phyloP scores from a whole-genome alignment of 2,113 vertebrate genomes.

The Cyprinus carpio region DNA sequence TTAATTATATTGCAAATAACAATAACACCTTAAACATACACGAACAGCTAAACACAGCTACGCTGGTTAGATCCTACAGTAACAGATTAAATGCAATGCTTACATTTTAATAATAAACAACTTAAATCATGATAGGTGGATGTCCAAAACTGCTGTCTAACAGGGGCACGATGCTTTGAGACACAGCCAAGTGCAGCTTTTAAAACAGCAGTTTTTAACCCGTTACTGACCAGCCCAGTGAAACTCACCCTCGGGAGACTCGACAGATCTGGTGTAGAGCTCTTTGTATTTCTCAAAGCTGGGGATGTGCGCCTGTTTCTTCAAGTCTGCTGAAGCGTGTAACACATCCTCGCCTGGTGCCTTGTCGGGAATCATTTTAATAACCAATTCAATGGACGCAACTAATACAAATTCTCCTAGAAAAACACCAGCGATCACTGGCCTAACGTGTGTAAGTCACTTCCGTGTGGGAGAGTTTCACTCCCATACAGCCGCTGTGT shows the following conservation, averaged over 20 bases:
- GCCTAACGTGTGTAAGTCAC: constrained; percentile 30
- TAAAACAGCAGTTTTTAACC: neutral
- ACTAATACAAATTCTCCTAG: neutral
- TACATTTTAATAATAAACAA: too few species aligned
- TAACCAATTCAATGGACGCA: neutral
- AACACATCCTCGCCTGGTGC: constrained; percentile 73
- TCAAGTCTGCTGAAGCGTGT: constrained; percentile 74
- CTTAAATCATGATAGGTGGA: neutral
- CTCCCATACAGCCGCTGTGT: constrained; percentile 2
- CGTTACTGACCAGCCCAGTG: too few species aligned
- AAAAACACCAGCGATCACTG: neutral
- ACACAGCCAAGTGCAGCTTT: neutral
- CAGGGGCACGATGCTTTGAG: neutral
- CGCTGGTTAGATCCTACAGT: neutral
- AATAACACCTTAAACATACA: neutral
- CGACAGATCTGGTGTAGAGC: constrained; percentile 83
- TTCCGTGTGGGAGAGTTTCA: constrained; percentile 29
- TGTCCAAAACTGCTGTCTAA: neutral
- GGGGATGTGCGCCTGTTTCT: constrained; percentile 78
- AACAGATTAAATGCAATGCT: neutral
- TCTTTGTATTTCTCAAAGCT: constrained; percentile 84
- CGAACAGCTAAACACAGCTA: neutral
- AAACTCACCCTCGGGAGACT: constrained; percentile 84
- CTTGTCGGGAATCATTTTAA: constrained; percentile 76
- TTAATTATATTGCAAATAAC: too few species aligned